Conservation (phyloP, 1,140 invertebrate species). For the Dufourea novaeangliae region DNA sequence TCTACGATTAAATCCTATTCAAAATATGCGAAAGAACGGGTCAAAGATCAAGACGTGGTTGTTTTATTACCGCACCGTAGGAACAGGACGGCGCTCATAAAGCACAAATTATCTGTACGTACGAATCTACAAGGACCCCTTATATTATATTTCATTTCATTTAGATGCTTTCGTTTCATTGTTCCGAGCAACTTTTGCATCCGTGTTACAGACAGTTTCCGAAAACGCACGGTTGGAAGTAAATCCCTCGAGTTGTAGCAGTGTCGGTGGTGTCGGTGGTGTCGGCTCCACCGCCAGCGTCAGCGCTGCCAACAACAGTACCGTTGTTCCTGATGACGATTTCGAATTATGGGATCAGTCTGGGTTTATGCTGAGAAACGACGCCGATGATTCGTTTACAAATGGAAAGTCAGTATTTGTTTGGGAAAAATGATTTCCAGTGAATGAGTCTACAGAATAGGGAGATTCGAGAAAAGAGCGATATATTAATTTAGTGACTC, state of each 20-base stretch:
- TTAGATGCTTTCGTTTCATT: not conserved
- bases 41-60: slow-evolving; percentile 75
- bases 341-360: slow-evolving; percentile 76
- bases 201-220: slow-evolving; percentile 71
- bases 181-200: not conserved
- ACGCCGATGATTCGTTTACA: slow-evolving; percentile 71
- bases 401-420: slow-evolving; percentile 73
- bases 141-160: too few species aligned
- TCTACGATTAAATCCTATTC: slow-evolving; percentile 56
- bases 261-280: not conserved
- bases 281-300: too few species aligned
- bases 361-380: slow-evolving; percentile 76
- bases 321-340: slow-evolving; percentile 67
- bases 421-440: too few species aligned
- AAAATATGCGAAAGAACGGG: slow-evolving; percentile 41
- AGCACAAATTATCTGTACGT: slow-evolving; percentile 76
- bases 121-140: not conserved
- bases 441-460: too few species aligned
- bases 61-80: slow-evolving; percentile 74
- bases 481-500: not conserved
- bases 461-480: not conserved
- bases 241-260: slow-evolving; percentile 58
- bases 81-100: slow-evolving; percentile 71
- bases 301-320: not conserved
- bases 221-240: slow-evolving; percentile 74